A percentile compares a stretch with the other conserved stretches of the same genome.
Evolutionary conservation across 2,888 invertebrate genomes (phyloP).

Genomic region (Drosophila hamatofila): DNA sequence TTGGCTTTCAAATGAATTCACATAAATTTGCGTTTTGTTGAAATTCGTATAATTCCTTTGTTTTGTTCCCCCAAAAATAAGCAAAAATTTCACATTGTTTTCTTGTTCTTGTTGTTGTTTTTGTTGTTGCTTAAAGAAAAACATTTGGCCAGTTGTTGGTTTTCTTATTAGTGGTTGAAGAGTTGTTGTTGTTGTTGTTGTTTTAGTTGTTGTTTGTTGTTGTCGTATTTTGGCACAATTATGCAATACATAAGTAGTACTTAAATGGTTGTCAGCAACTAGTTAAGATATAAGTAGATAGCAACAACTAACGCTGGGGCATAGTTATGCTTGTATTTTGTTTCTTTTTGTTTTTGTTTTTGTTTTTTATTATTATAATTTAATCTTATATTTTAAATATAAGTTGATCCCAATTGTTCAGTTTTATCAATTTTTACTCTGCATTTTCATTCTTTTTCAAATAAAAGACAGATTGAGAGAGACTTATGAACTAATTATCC

Average conservation of each 20-base stretch:
- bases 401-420: conserved; percentile 86
- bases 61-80: conserved; percentile 82
- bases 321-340: conserved; percentile 48
- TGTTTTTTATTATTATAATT: conserved; percentile 71
- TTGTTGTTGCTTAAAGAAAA: conserved; percentile 47
- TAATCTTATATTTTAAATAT: conserved; percentile 84
- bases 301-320: conserved; percentile 34
- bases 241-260: conserved; percentile 48
- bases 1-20: conserved; percentile 55
- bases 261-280: conserved; percentile 13
- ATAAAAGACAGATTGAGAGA: conserved; percentile 61
- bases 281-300: conserved; percentile 9
- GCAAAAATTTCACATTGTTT: conserved; percentile 63
- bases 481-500: conserved; percentile 58
- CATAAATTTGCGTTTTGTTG: conserved; percentile 62
- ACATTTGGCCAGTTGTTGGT: conserved; percentile 52
- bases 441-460: conserved; percentile 71
- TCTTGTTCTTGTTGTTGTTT: conserved; percentile 35
- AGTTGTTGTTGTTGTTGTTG: conserved; percentile 25
- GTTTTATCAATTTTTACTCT: conserved; percentile 83
- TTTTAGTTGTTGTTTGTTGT: conserved; percentile 38
- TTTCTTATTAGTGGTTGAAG: conserved; percentile 27
- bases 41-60: conserved; percentile 85
- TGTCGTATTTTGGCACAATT: conserved; percentile 66
- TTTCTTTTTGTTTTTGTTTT: conserved; percentile 39